Evolutionary conservation across 2,888 invertebrate genomes (phyloP).

Genomic region (Clivina fossor): DNA sequence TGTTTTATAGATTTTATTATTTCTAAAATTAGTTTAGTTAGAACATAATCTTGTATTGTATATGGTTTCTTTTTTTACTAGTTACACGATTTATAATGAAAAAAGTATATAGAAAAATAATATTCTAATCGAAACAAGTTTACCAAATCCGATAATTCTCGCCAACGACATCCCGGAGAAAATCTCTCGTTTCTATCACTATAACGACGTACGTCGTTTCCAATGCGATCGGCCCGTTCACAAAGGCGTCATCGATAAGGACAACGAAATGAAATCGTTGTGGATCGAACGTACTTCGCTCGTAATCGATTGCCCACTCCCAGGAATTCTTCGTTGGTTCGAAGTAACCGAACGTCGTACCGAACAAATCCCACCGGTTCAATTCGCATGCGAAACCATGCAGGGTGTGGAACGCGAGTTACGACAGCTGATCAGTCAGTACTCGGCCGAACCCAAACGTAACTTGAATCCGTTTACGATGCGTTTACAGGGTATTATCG

Average conservation of each 20-base stretch:
- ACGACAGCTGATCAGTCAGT: constrained; percentile 75
- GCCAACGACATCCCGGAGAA: constrained; percentile 77
- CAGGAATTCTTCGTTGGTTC: constrained; percentile 92
- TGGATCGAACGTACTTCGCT: constrained; percentile 93
- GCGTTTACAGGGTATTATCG: constrained; percentile 82
- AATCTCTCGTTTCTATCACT: constrained; percentile 85
- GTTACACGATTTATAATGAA: too few relatives aligned
- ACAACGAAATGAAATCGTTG: constrained; percentile 95
- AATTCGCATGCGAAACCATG: constrained; percentile 91
- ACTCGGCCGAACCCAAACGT: constrained; percentile 76
- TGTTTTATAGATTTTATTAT: too few relatives aligned
- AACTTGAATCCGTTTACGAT: constrained; percentile 92
- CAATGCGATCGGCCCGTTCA: constrained; percentile 88
- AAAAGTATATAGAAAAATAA: too few relatives aligned
- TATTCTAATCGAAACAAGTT: too few relatives aligned
- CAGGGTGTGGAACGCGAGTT: constrained; percentile 86
- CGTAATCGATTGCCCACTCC: constrained; percentile 78
- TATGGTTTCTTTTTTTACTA: too few relatives aligned
- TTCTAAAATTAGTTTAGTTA: too few relatives aligned
- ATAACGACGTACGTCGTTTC: constrained; percentile 88
- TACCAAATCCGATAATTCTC: constrained; percentile 56
- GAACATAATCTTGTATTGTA: too few relatives aligned
- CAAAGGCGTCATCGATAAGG: constrained; percentile 86
- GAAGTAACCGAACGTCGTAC: constrained; percentile 77
- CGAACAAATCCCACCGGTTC: constrained; percentile 79